Base-by-base conservation (phyloP, 1,140 invertebrate species). In the Leptinotarsa lineolata region DNA sequence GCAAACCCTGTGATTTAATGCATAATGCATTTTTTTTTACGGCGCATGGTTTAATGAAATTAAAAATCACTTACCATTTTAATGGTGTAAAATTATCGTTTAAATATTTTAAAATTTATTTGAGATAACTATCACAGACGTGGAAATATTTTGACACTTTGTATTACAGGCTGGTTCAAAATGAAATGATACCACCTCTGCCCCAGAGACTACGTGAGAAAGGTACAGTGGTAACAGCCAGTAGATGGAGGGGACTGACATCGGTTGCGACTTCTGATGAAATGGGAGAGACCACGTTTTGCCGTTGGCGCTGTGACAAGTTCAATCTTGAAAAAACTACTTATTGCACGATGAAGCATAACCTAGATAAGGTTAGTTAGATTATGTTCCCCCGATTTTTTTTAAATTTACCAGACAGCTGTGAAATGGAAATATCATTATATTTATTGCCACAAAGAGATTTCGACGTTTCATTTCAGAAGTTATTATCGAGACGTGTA, bases 201-300 rank as follows among this genome's bases (percentile, higher is more conserved):
- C 6, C 48, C n/a, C n/a, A 15, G 48, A 54, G 48, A 15, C 48
- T 54, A 54, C 48, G 48, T 54, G 48, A n/a, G 48, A 54, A 54
- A 54, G 48, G 48, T 54, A 54, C 48, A 18, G n/a, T 54, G 48
- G 48, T 54, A 18, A 13, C n/a, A 54, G 48, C 48, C 48, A 8
- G 15, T 54, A 54, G 48, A 54, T 54, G 48, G 48, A 16, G 48
- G 48, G 48, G 48, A 54, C 48, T 54, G 48, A 54, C n/a, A 16
- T 16, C 48, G 48, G 48, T 54, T 54, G 48, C 48, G n/a, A 18
- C n/a, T 54, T 54, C 48, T 54, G 48, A 54, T 54, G 48, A 54
- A 54, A 54, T n/a, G 30, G 30, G 30, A 54, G 48, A 54, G 48
- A 54, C 48, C 48, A 54, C 48, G 48, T n/a, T 54, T 54, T 54